These are phyloP conservation scores for Acleris sparsana DNA, from an alignment of 2,888 invertebrate genomes.

Conservation along the genomic window DNA sequence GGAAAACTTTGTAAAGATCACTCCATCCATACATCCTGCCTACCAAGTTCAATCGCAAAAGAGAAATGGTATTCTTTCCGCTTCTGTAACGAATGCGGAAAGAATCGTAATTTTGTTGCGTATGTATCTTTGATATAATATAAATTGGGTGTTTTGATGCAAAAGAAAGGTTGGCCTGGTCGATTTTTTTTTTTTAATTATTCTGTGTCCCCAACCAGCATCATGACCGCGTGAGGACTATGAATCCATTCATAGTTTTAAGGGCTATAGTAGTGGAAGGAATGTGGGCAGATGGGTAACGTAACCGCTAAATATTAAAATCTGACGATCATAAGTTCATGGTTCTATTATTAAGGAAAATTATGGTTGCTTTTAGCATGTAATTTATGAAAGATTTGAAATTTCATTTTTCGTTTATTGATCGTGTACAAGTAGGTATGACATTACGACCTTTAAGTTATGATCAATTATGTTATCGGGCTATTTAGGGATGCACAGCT, in stretches of 20 bases:
- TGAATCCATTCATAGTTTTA: too few relatives aligned
- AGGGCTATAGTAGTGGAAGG: too few relatives aligned
- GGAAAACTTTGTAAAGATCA: constrained; percentile 40
- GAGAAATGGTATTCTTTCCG: constrained; percentile 25
- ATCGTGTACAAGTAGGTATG: neutral
- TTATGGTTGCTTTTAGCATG: neutral
- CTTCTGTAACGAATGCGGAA: constrained; percentile 18
- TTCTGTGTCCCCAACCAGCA: neutral
- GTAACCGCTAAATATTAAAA: too few relatives aligned
- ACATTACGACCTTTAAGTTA: neutral
- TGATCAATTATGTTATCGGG: constrained; percentile 4
- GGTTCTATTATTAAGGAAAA: neutral
- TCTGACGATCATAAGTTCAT: too few relatives aligned
- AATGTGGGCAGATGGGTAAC: too few relatives aligned
- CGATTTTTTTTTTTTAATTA: neutral
- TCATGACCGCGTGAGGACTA: too few relatives aligned
- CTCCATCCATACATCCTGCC: constrained; percentile 34
- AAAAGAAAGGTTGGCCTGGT: neutral
- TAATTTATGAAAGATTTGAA: neutral
- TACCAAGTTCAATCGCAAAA: constrained; percentile 31
- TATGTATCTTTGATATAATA: constrained; percentile 10
- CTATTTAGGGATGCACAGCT: constrained; percentile 8
- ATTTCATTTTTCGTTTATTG: neutral
- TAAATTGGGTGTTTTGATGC: neutral
- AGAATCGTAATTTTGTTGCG: constrained; percentile 27